These are phyloP conservation scores for Rhabdornis inornatus DNA, from an alignment of 2,113 vertebrate genomes.

Conservation along the genomic window DNA sequence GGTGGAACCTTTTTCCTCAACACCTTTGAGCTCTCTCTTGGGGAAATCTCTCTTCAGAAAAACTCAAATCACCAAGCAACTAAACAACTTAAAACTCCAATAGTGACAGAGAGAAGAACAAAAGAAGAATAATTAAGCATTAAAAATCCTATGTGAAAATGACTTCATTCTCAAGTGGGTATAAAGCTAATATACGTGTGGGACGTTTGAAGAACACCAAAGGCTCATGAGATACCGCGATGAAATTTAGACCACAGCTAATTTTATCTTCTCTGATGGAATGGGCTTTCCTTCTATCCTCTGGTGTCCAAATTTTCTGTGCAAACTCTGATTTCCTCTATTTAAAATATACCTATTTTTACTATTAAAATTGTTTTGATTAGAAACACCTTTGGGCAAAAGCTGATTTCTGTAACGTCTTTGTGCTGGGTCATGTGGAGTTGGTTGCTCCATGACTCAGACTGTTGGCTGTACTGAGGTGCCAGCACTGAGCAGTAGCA, in stretches of 20 bases:
- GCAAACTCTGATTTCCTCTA: neutral
- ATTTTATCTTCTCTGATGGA: constrained; percentile 49
- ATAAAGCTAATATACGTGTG: constrained; percentile 61
- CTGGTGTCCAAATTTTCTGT: neutral
- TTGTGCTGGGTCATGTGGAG: neutral
- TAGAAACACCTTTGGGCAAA: neutral
- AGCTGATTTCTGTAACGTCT: neutral
- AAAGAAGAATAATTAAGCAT: constrained; percentile 64
- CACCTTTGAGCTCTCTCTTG: neutral
- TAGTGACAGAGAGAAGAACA: neutral
- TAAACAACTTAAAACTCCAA: neutral
- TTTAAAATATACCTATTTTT: neutral
- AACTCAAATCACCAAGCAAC: neutral
- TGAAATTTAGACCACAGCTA: constrained; percentile 65
- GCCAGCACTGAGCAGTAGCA: neutral
- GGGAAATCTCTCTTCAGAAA: neutral
- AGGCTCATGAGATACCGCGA: constrained; percentile 10
- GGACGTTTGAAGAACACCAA: constrained; percentile 60
- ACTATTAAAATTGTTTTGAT: neutral
- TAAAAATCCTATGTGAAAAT: constrained; percentile 67
- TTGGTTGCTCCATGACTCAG: neutral
- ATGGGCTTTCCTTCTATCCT: constrained; percentile 5
- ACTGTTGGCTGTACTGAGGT: neutral
- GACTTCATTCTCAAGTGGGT: constrained; percentile 48
- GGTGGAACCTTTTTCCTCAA: neutral